Conservation (phyloP, 2,888 invertebrate species). For the Drosophila prolongata region DNA sequence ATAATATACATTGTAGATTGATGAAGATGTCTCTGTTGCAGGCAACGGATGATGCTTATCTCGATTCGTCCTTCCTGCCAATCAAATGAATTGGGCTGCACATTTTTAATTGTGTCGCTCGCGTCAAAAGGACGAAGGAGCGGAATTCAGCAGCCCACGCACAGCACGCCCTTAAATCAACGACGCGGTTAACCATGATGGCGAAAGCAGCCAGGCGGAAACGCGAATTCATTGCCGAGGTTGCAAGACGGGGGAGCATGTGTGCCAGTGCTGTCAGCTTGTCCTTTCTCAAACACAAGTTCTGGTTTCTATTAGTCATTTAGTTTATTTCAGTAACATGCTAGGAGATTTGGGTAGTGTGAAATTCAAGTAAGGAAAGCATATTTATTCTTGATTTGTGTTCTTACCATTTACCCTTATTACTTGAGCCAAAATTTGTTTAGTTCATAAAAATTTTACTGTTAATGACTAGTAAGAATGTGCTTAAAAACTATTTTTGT, state of each 20-base stretch:
- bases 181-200: constrained; percentile 50
- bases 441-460: no score
- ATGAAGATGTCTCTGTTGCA: constrained; percentile 16
- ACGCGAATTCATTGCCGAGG: constrained; percentile 46
- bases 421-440: no score
- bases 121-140: constrained; percentile 18
- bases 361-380: no score
- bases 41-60: constrained; percentile 15
- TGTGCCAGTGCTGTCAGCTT: constrained; percentile 12
- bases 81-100: constrained; percentile 39
- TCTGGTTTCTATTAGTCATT: no score
- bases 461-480: no score
- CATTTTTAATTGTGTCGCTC: constrained; percentile 36
- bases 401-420: no score
- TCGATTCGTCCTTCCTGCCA: constrained; percentile 21
- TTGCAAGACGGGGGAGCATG: constrained; percentile 21
- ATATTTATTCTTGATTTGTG: no score
- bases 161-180: constrained; percentile 41
- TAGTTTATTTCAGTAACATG: no score
- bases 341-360: no score
- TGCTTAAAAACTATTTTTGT: no score
- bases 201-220: constrained; percentile 41
- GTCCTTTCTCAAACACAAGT: no score
- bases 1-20: constrained; percentile 12
- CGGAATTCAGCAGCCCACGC: constrained; percentile 2